A percentile compares a stretch with the other conserved stretches of the same genome.
Conservation (phyloP, 2,113 vertebrate genomes). For the Ia io region DNA sequence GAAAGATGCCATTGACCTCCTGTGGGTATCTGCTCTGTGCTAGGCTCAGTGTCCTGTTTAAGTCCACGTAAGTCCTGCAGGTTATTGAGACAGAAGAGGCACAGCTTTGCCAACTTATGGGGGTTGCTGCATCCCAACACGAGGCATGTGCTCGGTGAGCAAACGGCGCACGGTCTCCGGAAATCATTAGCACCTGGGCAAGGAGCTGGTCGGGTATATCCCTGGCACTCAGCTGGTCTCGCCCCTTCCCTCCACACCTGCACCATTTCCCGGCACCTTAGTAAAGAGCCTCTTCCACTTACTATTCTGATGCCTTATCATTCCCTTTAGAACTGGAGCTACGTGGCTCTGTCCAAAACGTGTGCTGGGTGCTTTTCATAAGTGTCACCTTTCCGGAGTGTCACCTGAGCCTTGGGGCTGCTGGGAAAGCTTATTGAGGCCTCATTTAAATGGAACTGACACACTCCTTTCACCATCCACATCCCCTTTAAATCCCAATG, state of each 20-base stretch:
- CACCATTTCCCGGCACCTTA: background rate
- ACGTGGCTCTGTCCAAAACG: constrained; percentile 42
- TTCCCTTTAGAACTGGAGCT: constrained; percentile 52
- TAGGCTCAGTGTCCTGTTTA: background rate
- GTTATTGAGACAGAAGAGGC: background rate
- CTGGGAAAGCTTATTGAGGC: constrained; percentile 23
- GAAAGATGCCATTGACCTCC: background rate
- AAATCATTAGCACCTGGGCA: background rate
- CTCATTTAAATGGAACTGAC: constrained; percentile 63
- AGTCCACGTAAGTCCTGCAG: background rate
- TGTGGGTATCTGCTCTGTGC: fast-evolving
- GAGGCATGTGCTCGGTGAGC: background rate
- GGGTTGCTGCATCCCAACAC: background rate
- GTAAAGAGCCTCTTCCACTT: constrained; percentile 31
- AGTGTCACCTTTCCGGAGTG: background rate
- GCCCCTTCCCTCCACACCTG: background rate
- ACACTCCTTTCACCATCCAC: background rate
- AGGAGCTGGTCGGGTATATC: background rate
- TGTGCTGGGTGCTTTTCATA: constrained; percentile 49
- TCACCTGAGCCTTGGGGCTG: background rate
- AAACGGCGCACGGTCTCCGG: background rate
- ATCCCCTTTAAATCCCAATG: constrained; percentile 3
- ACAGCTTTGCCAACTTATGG: background rate
- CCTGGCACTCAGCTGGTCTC: background rate
- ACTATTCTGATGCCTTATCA: constrained; percentile 48